A percentile compares a stretch with the other conserved stretches of the same genome.
phyloP scores from a whole-genome alignment of 2,888 invertebrate genomes.

The Pherbina coryleti region DNA sequence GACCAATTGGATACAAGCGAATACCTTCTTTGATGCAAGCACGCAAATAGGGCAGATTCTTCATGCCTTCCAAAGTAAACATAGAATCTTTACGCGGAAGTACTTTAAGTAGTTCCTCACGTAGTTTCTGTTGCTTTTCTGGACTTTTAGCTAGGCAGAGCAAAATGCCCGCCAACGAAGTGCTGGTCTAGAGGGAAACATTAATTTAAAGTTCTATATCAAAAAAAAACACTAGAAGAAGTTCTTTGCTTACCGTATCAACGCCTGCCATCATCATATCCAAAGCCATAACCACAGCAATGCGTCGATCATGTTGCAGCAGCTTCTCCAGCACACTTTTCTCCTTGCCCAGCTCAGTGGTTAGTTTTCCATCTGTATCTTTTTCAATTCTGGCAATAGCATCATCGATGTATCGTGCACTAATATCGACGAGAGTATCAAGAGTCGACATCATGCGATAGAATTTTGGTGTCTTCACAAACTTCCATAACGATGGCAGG shows the following conservation, averaged over 20 bases:
- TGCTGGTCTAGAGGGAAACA: slow-evolving; percentile 54
- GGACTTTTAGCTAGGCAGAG: slow-evolving; percentile 76
- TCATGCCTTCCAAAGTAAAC: slow-evolving; percentile 69
- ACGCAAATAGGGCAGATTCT: slow-evolving; percentile 74
- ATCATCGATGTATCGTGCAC: slow-evolving; percentile 59
- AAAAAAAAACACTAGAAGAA: too few species aligned
- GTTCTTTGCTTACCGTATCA: slow-evolving; percentile 75
- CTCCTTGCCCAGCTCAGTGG: slow-evolving; percentile 50
- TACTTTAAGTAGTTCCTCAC: slow-evolving; percentile 72
- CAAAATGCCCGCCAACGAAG: slow-evolving; percentile 72
- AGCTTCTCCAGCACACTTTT: slow-evolving; percentile 76
- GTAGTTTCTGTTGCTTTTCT: slow-evolving; percentile 75
- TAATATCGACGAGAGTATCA: slow-evolving; percentile 48
- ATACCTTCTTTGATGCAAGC: slow-evolving; percentile 83
- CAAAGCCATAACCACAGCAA: slow-evolving; percentile 77
- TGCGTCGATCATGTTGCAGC: slow-evolving; percentile 73
- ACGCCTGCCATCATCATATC: slow-evolving; percentile 80
- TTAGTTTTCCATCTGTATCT: slow-evolving; percentile 54
- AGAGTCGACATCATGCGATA: slow-evolving; percentile 47
- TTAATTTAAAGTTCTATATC: too few species aligned
- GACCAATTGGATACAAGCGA: slow-evolving; percentile 74
- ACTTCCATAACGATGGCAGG: slow-evolving; percentile 55
- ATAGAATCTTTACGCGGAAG: slow-evolving; percentile 67
- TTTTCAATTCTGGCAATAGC: slow-evolving; percentile 58
- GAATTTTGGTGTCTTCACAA: slow-evolving; percentile 52